phyloP scores from a whole-genome alignment of 2,888 invertebrate species.

The Synergus gifuensis region DNA sequence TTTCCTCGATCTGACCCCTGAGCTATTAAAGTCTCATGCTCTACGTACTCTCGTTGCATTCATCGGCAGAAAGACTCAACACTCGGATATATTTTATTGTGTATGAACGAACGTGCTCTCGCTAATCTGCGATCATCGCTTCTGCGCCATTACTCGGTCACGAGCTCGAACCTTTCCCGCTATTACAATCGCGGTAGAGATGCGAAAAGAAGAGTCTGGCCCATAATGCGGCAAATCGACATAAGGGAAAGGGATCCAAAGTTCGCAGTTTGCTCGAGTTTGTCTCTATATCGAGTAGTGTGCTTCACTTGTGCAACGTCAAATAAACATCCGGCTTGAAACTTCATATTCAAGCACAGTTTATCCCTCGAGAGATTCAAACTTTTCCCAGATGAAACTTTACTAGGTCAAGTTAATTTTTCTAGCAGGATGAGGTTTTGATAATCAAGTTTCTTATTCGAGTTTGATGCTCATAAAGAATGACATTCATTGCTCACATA shows the following conservation, averaged over 20 bases:
- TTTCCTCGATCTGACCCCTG: slow-evolving; percentile 6
- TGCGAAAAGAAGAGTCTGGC: slow-evolving; percentile 55
- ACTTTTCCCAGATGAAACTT: slow-evolving; percentile 32
- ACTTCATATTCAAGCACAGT: slow-evolving; percentile 12
- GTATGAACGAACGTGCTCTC: slow-evolving; percentile 53
- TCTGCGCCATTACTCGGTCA: slow-evolving; percentile 65
- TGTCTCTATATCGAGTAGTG: slow-evolving; percentile 45
- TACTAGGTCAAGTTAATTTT: slow-evolving; percentile 10
- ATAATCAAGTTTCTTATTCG: background rate
- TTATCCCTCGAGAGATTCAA: background rate
- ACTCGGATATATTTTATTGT: slow-evolving; percentile 11
- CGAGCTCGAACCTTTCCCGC: slow-evolving; percentile 66
- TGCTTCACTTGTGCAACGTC: slow-evolving; percentile 51
- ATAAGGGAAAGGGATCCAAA: slow-evolving; percentile 56
- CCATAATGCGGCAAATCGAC: slow-evolving; percentile 42
- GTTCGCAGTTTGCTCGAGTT: slow-evolving; percentile 57
- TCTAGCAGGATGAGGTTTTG: background rate
- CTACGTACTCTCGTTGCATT: background rate
- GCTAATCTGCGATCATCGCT: slow-evolving; percentile 58
- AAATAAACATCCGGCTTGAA: slow-evolving; percentile 50
- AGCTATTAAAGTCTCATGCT: background rate
- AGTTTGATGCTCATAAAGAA: background rate
- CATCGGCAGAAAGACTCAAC: background rate
- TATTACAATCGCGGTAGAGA: slow-evolving; percentile 63
- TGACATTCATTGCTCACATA: background rate